Evolutionary conservation across 2,888 invertebrate species (phyloP).

Genomic region (Hololepta plana): DNA sequence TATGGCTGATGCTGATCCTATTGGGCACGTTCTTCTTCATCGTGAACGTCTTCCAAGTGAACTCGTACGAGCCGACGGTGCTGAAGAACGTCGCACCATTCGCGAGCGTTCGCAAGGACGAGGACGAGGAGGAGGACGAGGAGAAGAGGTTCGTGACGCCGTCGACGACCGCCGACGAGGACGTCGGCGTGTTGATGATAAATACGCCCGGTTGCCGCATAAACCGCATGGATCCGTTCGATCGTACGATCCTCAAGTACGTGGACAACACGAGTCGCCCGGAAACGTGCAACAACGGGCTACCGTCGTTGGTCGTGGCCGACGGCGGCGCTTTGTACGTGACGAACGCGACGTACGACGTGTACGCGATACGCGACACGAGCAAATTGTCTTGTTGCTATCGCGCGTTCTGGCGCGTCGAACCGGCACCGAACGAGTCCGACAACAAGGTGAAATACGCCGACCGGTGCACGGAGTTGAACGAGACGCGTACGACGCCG

Average conservation of each 20-base stretch:
- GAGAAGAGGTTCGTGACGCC: too few species aligned
- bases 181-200: slow-evolving; percentile 18
- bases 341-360: slow-evolving; percentile 26
- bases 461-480: slow-evolving; percentile 31
- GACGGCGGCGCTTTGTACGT: slow-evolving; percentile 42
- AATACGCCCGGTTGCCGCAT: slow-evolving; percentile 49
- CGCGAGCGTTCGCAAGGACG: too few species aligned
- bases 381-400: slow-evolving; percentile 41
- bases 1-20: slow-evolving; percentile 15
- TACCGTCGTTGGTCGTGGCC: slow-evolving; percentile 34
- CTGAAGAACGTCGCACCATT: too few species aligned
- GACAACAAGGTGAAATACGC: slow-evolving; percentile 33
- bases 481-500: too few species aligned
- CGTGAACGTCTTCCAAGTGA: slow-evolving; percentile 18
- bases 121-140: too few species aligned
- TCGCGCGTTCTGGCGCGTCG: slow-evolving; percentile 35
- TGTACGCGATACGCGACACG: slow-evolving; percentile 31
- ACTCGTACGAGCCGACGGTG: too few species aligned
- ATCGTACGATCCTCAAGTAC: slow-evolving; percentile 34
- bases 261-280: slow-evolving; percentile 28
- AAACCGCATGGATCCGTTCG: slow-evolving; percentile 42
- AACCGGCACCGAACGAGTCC: slow-evolving; percentile 27
- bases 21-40: slow-evolving; percentile 16
- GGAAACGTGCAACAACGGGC: slow-evolving; percentile 32
- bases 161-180: slow-evolving; percentile 1